Conservation (phyloP, 2,888 invertebrate species). For the Pseudoips prasinana region DNA sequence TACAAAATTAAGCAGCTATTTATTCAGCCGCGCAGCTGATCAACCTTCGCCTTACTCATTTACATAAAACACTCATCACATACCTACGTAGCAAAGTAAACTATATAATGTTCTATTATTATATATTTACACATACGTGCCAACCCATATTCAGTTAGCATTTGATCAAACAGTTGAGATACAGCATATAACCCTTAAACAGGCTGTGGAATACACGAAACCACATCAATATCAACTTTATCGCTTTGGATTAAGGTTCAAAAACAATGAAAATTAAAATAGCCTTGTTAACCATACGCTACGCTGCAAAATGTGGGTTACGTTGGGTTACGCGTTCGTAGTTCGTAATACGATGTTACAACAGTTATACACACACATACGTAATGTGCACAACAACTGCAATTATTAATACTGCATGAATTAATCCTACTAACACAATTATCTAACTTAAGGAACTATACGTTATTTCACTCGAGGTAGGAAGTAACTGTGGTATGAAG, state of each 20-base stretch:
- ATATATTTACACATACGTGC: constrained; percentile 19
- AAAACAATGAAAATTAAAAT: too few relatives aligned
- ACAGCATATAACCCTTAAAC: too few relatives aligned
- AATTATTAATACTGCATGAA: constrained; percentile 12
- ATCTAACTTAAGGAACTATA: too few relatives aligned
- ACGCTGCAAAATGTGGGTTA: constrained; percentile 33
- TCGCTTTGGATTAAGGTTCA: too few relatives aligned
- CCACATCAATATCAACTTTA: too few relatives aligned
- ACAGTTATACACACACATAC: constrained; percentile 31
- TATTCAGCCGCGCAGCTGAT: constrained; percentile 56
- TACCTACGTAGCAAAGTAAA: constrained; percentile 28
- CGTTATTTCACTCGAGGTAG: too few relatives aligned
- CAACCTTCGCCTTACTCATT: constrained; percentile 50
- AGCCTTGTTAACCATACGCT: too few relatives aligned
- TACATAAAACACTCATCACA: constrained; percentile 46
- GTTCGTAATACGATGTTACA: constrained; percentile 27
- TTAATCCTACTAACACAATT: constrained; percentile 3
- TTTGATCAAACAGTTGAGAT: constrained; percentile 40
- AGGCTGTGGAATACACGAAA: too few relatives aligned
- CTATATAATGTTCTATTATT: constrained; percentile 3
- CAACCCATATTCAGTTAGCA: constrained; percentile 29
- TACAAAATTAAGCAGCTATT: constrained; percentile 45
- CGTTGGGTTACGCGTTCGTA: constrained; percentile 40
- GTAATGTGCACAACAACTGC: constrained; percentile 16
- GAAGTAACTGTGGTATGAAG: too few relatives aligned